Base-by-base conservation (phyloP, 2,888 invertebrate species). In the Trachelus troglodyta region DNA sequence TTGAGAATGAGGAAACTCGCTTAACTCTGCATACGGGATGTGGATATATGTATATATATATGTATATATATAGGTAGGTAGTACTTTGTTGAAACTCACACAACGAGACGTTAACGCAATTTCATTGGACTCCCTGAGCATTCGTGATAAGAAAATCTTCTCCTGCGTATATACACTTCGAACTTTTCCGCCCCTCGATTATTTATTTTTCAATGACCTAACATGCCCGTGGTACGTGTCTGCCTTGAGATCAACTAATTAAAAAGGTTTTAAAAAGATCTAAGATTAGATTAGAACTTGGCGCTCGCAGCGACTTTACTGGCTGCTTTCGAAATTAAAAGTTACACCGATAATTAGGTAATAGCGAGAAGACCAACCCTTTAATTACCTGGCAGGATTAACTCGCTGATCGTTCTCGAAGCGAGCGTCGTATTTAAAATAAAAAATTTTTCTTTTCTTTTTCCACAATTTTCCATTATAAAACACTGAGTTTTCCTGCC, bases 351-450 rank as follows among this genome's bases (percentile, higher is more conserved):
- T 83, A 81, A 83, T 83, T 81, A 77, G 76, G 79, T 80, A 81
- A 79, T 79, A 74, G 78, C 69, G 73, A 75, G 69, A 37, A 40
- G 34, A 69, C 77, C 78, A 80, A 79, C 74, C 80, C 78, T 74
- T 79, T 81, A 81, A 84, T 85, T 85, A 79, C 77, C 76, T 75
- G 83, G 81, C 81, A 73, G 79, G 73, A 76, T 85, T 85, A 82
- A 83, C 79, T 80, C 78, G 73, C 76, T 75, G 75, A 71, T 34
- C 12, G 34, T 71, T 23, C 9, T 23, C 6, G 11, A 12, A 71
- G 71, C 71, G 11, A 31, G 23, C 23, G 2, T 56, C 56, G 23
- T 56, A 56, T 56, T 23, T 23, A 1, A 23, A 56, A 23, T 31
- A 3, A 71, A 31, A 12, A 35, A 12, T 3, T 12, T 12, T 31